These are phyloP conservation scores for Netelia fuscicornis DNA, from an alignment of 2,888 invertebrate genomes.

Conservation along the genomic window DNA sequence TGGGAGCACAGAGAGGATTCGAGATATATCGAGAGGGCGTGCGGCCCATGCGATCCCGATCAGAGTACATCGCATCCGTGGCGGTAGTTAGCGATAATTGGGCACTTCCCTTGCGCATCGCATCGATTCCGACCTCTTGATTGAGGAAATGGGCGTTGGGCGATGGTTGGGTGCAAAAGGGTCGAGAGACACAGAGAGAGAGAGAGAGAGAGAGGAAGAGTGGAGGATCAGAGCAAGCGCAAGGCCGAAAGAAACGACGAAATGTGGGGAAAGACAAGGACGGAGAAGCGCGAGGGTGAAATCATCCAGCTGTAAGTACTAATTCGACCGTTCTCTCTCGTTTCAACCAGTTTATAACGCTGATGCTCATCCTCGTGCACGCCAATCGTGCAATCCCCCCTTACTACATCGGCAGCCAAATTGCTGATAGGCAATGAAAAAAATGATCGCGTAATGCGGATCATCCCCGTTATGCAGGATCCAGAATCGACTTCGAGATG, in stretches of 20 bases:
- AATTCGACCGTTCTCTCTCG: constrained; percentile 66
- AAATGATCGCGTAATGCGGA: background rate
- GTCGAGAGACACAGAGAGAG: background rate
- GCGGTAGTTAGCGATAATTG: constrained; percentile 82
- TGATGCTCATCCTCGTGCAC: constrained; percentile 59
- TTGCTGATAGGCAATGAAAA: background rate
- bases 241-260: constrained; percentile 14
- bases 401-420: background rate
- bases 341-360: constrained; percentile 65
- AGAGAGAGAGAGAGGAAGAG: constrained; percentile 24
- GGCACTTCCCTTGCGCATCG: constrained; percentile 82
- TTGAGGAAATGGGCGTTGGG: constrained; percentile 81
- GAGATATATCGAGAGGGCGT: constrained; percentile 44
- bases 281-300: constrained; percentile 66
- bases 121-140: constrained; percentile 80
- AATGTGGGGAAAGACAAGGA: constrained; percentile 32
- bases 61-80: constrained; percentile 77
- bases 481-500: background rate
- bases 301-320: constrained; percentile 76
- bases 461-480: background rate
- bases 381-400: background rate
- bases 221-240: background rate
- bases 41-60: constrained; percentile 58
- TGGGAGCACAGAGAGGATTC: constrained; percentile 15
- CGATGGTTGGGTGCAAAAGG: constrained; percentile 26